Conservation (phyloP, 2,888 invertebrate genomes). For the Aradus depressus region DNA sequence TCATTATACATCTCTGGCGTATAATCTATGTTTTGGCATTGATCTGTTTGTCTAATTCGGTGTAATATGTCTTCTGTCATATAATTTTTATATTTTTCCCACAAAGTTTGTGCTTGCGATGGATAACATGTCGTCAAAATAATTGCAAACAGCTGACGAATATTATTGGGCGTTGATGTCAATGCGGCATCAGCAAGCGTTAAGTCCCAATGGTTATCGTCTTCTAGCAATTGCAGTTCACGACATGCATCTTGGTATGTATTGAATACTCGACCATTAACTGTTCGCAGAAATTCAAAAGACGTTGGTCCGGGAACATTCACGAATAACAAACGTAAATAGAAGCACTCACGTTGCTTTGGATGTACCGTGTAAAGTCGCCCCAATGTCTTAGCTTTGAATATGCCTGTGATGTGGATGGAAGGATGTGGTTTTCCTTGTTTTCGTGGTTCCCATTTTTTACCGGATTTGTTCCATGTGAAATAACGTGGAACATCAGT, state of each 20-base stretch:
- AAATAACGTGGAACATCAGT: conserved; percentile 28
- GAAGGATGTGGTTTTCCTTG: conserved; percentile 19
- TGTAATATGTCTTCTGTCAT: not conserved
- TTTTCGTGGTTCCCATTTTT: conserved; percentile 23
- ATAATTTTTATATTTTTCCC: conserved; percentile 4
- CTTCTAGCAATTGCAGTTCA: conserved; percentile 30
- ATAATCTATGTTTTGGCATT: conserved; percentile 10
- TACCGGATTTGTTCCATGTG: conserved; percentile 26
- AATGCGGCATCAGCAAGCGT: conserved; percentile 32
- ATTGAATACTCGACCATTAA: conserved; percentile 30
- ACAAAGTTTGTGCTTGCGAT: conserved; percentile 28
- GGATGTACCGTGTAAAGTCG: conserved; percentile 32
- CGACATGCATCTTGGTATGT: conserved; percentile 34
- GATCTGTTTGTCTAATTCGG: not conserved
- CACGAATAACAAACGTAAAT: conserved; percentile 29
- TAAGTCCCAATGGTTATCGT: conserved; percentile 32
- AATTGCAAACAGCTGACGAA: conserved; percentile 17
- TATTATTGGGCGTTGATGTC: conserved; percentile 22
- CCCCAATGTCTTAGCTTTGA: conserved; percentile 30
- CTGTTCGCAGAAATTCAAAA: conserved; percentile 33
- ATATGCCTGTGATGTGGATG: conserved; percentile 20
- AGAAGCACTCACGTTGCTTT: conserved; percentile 29
- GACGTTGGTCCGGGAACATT: conserved; percentile 31
- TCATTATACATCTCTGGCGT: conserved; percentile 30
- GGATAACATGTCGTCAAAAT: conserved; percentile 21